Base-by-base conservation (phyloP, 2,888 invertebrate genomes). In the Darwinula stevensoni region DNA sequence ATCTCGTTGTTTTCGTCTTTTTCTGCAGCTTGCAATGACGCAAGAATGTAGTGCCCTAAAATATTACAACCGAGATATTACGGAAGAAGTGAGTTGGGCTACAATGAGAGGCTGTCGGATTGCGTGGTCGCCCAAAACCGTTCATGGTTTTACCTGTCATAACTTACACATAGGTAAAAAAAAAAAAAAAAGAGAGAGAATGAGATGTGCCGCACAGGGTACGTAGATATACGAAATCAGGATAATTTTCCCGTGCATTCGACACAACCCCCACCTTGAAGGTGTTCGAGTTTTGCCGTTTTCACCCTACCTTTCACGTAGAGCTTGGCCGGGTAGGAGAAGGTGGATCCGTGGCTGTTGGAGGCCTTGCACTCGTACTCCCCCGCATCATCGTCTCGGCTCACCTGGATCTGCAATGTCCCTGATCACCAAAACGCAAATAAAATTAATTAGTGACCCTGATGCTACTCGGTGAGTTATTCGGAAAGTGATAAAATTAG, bases 361-460 rank as follows among this genome's bases (percentile, higher is more conserved):
- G 82, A 82, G 1, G 86, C 86, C 29, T 86, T 76, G 51, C 91
- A 91, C 53, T 88, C 88, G 51, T 84, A 91, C 52, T 80, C 80
- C 32, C 84, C 88, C 48, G 80, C 75, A 55, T 91, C 88, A 42
- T 70, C 70, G 46, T 76, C 75, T 44, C 75, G 73, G 43, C 80
- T 78, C 50, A 70, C 70, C 42, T 68, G 68, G 44, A 91, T 86
- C 58, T 82, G 78, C 40, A 91, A 57, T 32, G 72, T 65, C 44
- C 78, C 80, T 78, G 57, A 17, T 54, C 56, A 42, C 36, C 44
- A 39, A 35, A 32, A 27, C 16, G 16, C 9, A 15, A 27, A 16
- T 12, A 38, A 32, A 35, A 22, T 17, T 27, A 29, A 18, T 16
- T 27, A 12, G 12, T 17, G 12, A n/a, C n/a, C n/a, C n/a, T n/a